phyloP scores from a whole-genome alignment of 2,113 vertebrate species.

The Peromyscus polionotus region DNA sequence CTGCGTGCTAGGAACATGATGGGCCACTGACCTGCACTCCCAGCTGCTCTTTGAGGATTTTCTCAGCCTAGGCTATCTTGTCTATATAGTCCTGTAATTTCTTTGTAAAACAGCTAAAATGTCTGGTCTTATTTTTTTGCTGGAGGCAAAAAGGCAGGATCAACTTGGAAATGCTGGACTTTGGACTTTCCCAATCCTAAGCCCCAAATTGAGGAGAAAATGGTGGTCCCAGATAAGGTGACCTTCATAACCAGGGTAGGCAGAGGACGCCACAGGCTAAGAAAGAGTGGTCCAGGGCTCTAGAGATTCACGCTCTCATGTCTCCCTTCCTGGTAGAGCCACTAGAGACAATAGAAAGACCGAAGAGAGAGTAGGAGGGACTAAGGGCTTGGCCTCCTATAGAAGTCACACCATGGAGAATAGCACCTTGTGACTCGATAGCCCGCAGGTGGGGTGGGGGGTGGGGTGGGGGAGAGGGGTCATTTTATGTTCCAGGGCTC shows the following conservation, averaged over 20 bases:
- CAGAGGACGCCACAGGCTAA: not conserved
- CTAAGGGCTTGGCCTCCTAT: not conserved
- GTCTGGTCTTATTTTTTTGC: not conserved
- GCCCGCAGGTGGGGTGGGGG: too few species aligned
- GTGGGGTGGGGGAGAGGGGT: too few species aligned
- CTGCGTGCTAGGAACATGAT: not conserved
- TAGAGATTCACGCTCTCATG: not conserved
- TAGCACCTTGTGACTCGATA: not conserved
- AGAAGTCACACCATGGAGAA: not conserved
- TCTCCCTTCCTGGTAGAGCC: not conserved
- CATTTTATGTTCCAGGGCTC: not conserved
- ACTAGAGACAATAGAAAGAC: not conserved
- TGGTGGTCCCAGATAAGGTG: not conserved
- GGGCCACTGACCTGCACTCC: not conserved
- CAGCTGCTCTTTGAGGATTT: not conserved
- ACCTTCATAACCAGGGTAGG: not conserved
- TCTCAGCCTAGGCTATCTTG: not conserved
- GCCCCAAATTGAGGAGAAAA: not conserved
- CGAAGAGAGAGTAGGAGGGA: not conserved
- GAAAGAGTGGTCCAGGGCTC: not conserved
- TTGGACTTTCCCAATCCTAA: slow-evolving; percentile 28
- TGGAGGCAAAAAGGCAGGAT: slow-evolving; percentile 4
- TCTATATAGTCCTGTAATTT: not conserved
- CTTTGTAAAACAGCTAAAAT: not conserved
- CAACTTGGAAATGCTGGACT: slow-evolving; percentile 20